Evolutionary conservation across 92 coral and sea anemone genomes (phyloP), one percentile per base, ranked within the genome.

Genomic region (Porites cylindrica): DNA sequence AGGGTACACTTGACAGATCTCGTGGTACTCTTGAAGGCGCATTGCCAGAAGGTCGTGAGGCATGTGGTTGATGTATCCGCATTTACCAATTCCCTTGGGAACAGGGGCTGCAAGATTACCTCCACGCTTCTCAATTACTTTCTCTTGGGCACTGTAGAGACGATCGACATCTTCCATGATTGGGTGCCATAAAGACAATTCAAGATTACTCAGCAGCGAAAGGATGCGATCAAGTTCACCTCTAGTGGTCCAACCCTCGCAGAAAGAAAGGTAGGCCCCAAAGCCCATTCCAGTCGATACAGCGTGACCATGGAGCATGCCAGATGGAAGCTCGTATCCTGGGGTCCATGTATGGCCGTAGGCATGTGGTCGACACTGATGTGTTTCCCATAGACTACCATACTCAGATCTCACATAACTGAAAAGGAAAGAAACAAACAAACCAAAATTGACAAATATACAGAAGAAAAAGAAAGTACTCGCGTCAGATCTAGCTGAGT

Each of bases 241-340:
- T 59, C 82, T 70, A 17, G 77, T 85, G 7, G 89, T 85, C 92
- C 90, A 92, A 38, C 68, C 64, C 24, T 76, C 77, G 21, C 87
- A 86, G 76, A 85, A 76, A 21, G 95, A 90, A 16, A 92, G 84
- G 63, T 92, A 92, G 12, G 95, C 95, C 0, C 95, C 95, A 67
- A 89, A 85, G 1, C 95, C 95, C 95, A 92, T 92, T 6, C 95
- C 90, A 10, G 95, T 92, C 13, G 95, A 86, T 1, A 92, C 95
- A 64, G 95, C 95, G 66, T 92, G 95, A 18, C 95, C 95, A 69
- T 92, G 95, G 26, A 92, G 93, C 95, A 92, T 89, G 17, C 95
- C 95, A 10, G 95, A 56, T 10, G 95, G 88, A 18, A 92, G 79
- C 62, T 92, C 95, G 79, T 92, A 92, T 14, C 95, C 92, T 66